phyloP scores from a whole-genome alignment of 2,888 invertebrate genomes.

The Caenorhabditis sp. region DNA sequence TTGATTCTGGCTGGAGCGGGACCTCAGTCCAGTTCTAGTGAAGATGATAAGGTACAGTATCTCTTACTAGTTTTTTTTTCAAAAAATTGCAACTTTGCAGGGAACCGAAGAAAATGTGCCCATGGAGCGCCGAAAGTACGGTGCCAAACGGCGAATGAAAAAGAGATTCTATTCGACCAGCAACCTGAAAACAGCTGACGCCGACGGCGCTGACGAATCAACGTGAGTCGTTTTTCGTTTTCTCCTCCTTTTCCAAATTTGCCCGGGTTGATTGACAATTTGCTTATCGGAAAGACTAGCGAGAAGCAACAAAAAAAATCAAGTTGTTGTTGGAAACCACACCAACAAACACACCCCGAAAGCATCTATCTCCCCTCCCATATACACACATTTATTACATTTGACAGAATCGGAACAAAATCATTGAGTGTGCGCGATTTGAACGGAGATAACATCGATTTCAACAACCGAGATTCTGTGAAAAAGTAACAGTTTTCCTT shows the following conservation, averaged over 20 bases:
- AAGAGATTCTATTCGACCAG: slow-evolving; percentile 49
- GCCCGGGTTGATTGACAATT: slow-evolving; percentile 7
- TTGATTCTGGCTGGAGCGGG: slow-evolving; percentile 62
- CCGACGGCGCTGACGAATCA: slow-evolving; percentile 2
- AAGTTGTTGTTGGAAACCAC: not conserved
- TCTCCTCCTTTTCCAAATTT: too few relatives aligned
- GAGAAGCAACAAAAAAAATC: slow-evolving; percentile 8
- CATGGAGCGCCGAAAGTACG: slow-evolving; percentile 27
- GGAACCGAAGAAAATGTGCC: slow-evolving; percentile 2
- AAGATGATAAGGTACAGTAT: slow-evolving; percentile 55
- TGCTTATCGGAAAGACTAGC: slow-evolving; percentile 5
- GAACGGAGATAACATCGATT: slow-evolving; percentile 71
- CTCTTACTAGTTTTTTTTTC: too few relatives aligned
- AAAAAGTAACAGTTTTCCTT: slow-evolving; percentile 52
- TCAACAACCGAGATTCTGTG: slow-evolving; percentile 70
- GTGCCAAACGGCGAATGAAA: slow-evolving; percentile 34
- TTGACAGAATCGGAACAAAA: slow-evolving; percentile 60
- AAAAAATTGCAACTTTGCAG: not conserved
- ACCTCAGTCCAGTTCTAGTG: slow-evolving; percentile 58
- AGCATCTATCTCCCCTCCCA: slow-evolving; percentile 35
- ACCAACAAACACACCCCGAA: not conserved
- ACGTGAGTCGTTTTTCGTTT: slow-evolving; percentile 34
- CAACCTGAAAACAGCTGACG: slow-evolving; percentile 23
- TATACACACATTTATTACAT: slow-evolving; percentile 43
- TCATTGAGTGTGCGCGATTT: slow-evolving; percentile 71